phyloP scores from a whole-genome alignment of 2,888 invertebrate species.

The Tiliacea citrago region DNA sequence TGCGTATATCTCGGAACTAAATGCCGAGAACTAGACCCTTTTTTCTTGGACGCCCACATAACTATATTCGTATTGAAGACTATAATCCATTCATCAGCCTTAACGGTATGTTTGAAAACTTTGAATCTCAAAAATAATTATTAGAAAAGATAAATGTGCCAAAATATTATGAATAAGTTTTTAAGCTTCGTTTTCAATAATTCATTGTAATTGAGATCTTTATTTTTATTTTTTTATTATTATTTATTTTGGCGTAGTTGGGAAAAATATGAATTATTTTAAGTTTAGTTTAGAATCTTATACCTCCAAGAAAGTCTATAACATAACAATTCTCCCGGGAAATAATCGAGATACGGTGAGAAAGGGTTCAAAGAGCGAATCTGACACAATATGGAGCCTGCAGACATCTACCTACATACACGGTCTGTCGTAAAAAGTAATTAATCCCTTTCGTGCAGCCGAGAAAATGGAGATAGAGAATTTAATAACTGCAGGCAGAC shows the following conservation, averaged over 20 bases:
- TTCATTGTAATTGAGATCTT: neutral
- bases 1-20: too few relatives aligned
- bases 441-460: conserved; percentile 50
- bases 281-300: conserved; percentile 10
- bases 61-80: too few relatives aligned
- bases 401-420: conserved; percentile 31
- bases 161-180: neutral
- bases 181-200: neutral
- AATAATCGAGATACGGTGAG: conserved; percentile 57
- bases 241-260: neutral
- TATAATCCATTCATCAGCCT: neutral
- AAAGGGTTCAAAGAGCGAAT: conserved; percentile 47
- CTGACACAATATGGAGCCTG: conserved; percentile 36
- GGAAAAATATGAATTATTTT: neutral
- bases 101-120: neutral
- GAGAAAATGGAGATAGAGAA: conserved; percentile 25
- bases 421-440: conserved; percentile 55
- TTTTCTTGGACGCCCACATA: too few relatives aligned
- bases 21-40: too few relatives aligned
- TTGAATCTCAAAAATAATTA: neutral
- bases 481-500: conserved; percentile 36
- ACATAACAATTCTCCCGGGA: conserved; percentile 53
- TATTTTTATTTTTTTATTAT: too few relatives aligned
- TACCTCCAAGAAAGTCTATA: conserved; percentile 35
- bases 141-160: too few relatives aligned